These are phyloP conservation scores for Conistra vaccinii DNA, from an alignment of 2,888 invertebrate genomes.

Conservation along the genomic window DNA sequence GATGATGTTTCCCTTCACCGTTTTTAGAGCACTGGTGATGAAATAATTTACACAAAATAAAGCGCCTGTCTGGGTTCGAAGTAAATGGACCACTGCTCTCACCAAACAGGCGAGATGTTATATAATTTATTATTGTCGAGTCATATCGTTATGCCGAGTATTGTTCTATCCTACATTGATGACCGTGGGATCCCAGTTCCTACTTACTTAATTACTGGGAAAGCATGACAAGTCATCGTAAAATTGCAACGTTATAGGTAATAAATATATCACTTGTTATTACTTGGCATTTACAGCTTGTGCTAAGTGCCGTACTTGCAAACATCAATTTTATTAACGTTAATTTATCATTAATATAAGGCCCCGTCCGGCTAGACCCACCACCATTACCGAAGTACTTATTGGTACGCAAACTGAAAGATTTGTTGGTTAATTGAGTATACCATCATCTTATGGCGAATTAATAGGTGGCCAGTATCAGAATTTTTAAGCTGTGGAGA, in stretches of 20 bases:
- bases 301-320: background rate
- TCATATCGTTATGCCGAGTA: too few species aligned
- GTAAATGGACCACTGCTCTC: too few species aligned
- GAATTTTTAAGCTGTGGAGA: too few species aligned
- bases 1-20: too few species aligned
- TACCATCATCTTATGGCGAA: too few species aligned
- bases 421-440: background rate
- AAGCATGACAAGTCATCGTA: background rate
- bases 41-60: too few species aligned
- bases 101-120: too few species aligned
- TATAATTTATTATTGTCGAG: too few species aligned
- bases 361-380: background rate
- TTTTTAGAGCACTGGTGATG: too few species aligned
- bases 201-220: background rate
- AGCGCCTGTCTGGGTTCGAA: too few species aligned
- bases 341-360: background rate
- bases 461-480: too few species aligned
- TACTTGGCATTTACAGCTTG: background rate
- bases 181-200: background rate
- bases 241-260: background rate
- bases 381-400: background rate
- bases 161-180: background rate
- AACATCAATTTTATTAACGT: background rate
- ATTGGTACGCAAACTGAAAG: background rate
- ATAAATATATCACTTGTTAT: background rate